phyloP scores from a whole-genome alignment of 2,797 vertebrate genomes.

The Gymnopithys bicolor region DNA sequence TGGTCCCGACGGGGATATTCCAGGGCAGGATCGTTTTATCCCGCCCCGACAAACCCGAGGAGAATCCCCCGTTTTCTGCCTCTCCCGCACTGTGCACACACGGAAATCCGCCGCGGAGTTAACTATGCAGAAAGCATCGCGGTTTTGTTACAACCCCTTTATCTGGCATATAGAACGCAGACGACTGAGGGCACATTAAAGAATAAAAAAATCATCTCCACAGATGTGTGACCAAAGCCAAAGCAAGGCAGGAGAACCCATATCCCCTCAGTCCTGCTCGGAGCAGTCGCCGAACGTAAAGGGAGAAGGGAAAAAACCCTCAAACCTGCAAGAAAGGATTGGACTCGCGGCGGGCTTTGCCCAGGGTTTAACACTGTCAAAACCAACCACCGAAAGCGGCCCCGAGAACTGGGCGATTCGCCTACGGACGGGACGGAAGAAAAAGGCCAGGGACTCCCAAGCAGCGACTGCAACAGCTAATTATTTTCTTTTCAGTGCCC shows the following conservation, averaged over 20 bases:
- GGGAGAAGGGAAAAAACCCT: accelerated
- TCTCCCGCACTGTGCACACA: not conserved
- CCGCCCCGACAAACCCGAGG: not conserved
- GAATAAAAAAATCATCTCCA: not conserved
- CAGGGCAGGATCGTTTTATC: not conserved
- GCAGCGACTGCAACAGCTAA: constrained; percentile 14
- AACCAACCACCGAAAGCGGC: not conserved
- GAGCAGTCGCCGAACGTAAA: not conserved
- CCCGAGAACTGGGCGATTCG: not conserved
- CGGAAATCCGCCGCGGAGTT: not conserved
- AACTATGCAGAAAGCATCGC: not conserved
- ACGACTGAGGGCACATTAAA: not conserved
- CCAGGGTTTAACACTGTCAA: not conserved
- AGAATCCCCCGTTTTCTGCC: not conserved
- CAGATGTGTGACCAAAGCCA: not conserved
- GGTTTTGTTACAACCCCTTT: not conserved
- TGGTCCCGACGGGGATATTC: not conserved
- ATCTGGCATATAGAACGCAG: not conserved
- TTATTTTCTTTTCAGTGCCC: constrained; percentile 43
- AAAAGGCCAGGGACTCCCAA: constrained; percentile 24
- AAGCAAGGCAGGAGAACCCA: not conserved
- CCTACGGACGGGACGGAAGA: not conserved
- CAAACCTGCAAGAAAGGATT: not conserved
- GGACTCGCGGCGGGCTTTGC: not conserved
- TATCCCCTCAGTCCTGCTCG: not conserved